Base-by-base conservation (phyloP, 2,888 invertebrate species). In the Trypoxylon attenuatum region DNA sequence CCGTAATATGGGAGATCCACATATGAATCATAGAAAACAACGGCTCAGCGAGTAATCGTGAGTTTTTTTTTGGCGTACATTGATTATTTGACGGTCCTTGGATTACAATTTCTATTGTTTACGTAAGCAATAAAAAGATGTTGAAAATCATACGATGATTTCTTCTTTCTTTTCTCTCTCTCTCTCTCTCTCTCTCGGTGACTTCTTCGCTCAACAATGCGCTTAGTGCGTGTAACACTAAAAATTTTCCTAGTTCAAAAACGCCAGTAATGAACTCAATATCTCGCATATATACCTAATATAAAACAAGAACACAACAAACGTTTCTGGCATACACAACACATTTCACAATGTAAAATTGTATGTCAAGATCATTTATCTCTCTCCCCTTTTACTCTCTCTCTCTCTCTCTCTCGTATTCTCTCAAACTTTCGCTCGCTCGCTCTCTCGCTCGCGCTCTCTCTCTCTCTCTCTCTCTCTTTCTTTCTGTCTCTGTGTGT, bases 221-320 rank as follows among this genome's bases (percentile, higher is more conserved):
- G 53, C n/a, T 58, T 54, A 62, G 58, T 56, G 66, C 57, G 47
- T 50, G 18, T 33, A 41, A 53, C 66, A 71, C 64, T 70, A 63
- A 69, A 53, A 53, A 53, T 49, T 58, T 71, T 47, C 27, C 56
- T 60, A 59, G 62, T 64, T 64, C 66, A 76, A 78, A 79, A 78
- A 74, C 79, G 77, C 82, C 82, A 80, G 78, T 79, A 80, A 69
- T 80, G 82, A 83, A 83, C 77, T 78, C 78, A 83, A 83, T 80
- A 13, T 33, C 76, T 76, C 78, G 80, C 72, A 75, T 76, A 83
- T 83, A 84, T 81, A 84, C 82, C 82, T 86, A 85, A 84, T 85
- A 82, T 82, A 83, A 85, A 86, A 86, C 86, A 85, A 85, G 84
- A 85, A 86, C 83, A 85, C 85, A 85, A 85, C 83, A 85, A 84